Base-by-base conservation (phyloP, 2,888 invertebrate genomes). In the Hydroisotoma schaefferi region DNA sequence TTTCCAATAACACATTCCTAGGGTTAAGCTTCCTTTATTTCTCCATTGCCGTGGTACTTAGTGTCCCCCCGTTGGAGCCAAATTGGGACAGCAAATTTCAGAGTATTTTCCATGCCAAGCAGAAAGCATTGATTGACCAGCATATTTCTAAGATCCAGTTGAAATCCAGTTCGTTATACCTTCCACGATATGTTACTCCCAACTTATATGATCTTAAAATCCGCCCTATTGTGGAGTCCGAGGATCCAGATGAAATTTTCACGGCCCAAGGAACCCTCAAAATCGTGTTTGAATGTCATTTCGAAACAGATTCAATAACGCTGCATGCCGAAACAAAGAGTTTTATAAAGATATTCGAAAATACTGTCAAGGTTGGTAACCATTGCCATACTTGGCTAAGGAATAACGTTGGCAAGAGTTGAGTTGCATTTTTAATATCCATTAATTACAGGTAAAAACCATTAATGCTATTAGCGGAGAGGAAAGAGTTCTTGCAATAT, bases 181-280 rank as follows among this genome's bases (percentile, higher is more conserved):
- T 53, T 6, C 53, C 53, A 33, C 6, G 23, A 43, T 23, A 53
- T 53, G 22, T 53, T 12, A 37, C 40, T 20, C 53, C 53, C 5
- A 37, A 22, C 22, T 25, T 26, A 8, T 53, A 53, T 27, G 26
- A 40, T 4, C 12, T 53, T 15, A 38, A 12, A 43, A 53, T 53
- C 18, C 38, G 53, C n/a, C 38, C 53, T n/a, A 53, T 53, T 40
- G 8, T 53, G 23, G 38, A 53, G 26, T 26, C 38, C 2, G 2
- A 2, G 18, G 26, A 53, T 20, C 40, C 43, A 6, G 8, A 38
- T 12, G 53, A 53, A 20, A 2, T 38, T 15, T 37, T 40, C 15
- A 53, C 53, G 4, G 53, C 53, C 2, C 38, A 23, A 6, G 53
- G 53, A 5, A 5, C 53, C 6, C 40, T 53, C 6, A n/a, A 5